Base-by-base conservation (phyloP, 2,888 invertebrate species). In the Pseudoips prasinana region DNA sequence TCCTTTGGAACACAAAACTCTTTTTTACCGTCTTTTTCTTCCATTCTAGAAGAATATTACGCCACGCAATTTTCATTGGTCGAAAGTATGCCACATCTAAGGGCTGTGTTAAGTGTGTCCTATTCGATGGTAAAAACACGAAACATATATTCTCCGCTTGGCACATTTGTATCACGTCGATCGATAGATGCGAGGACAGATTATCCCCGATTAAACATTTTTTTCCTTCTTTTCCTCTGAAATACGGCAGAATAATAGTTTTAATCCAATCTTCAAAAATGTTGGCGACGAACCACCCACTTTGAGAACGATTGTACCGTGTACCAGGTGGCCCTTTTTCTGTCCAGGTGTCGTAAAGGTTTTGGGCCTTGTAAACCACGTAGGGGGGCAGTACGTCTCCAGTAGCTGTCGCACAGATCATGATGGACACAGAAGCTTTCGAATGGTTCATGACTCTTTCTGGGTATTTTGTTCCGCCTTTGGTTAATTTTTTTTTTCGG, bases 181-280 rank as follows among this genome's bases (percentile, higher is more conserved):
- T 23, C 19, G 28, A 39, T 23, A 38, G 25, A 10, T 46, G 37
- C 41, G 58, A 58, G n/a, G 62, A 54, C 27, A 77, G 41, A 45
- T 77, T 77, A 43, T 79, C 68, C 7, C 74, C 73, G 33, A 78
- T 56, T 6, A 74, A 11, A 11, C 58, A 52, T 40, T 73, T 72
- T 25, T 34, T 51, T 7, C 65, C 71, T n/a, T 22, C 28, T 28
- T 48, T 49, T 18, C 46, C 37, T 40, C 50, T 51, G 23, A 63
- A 46, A 33, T 39, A 48, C 10, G 59, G 54, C 8, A 61, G 18
- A n/a, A 57, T 29, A 4, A 52, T 46, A 6, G 46, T 42, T 27
- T 50, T 42, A 7, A 73, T 54, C 66, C 65, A 72, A 33, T 71
- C 63, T 44, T 68, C 57, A 52, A 74, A 74, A 22, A 48, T 52